Base-by-base conservation (phyloP, 1,140 invertebrate genomes). In the Lineus longissimus region DNA sequence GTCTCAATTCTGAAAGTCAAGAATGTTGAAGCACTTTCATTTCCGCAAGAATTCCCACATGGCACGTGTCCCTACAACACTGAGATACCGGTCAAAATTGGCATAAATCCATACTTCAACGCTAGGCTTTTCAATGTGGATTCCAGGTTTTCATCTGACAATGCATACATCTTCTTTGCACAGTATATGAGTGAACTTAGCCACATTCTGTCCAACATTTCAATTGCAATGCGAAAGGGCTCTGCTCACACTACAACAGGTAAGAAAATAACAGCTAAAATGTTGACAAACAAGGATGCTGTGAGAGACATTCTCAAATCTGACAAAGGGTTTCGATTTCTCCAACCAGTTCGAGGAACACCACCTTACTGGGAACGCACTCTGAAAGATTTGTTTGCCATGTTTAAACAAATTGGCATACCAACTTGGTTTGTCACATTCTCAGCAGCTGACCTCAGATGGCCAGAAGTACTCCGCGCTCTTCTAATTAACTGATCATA, bases 321-420 rank as follows among this genome's bases (percentile, higher is more conserved):
- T 7, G 25, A 51, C 25, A 27, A 33, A 11, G 23, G 55, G 6
- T 27, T 29, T 31, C 23, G 30, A 31, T 57, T 57, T 57, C n/a
- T 57, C 17, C 23, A 57, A 57, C 55, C 55, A 36, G 13, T 57
- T n/a, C 23, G 55, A 30, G 55, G 55, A 57, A 57, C 47, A 4
- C 47, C 47, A 51, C 47, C 47, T 9, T 51, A 23, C 55, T 27
- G 25, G 25, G 17, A 33, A n/a, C n/a, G 17, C 4, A n/a, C 30
- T 27, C 30, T n/a, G 30, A 57, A 57, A 33, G 30, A 57, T 27
- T 11, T 57, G 2, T 27, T 33, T n/a, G 55, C 25, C 4, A 51
- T 51, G 47, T 6, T 51, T 7, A 19, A 27, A 27, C 47, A 51
- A 51, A 23, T 51, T 23, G 47, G 30, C 27, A 31, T 57, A 27